These are phyloP conservation scores for Melospiza melodia DNA, from an alignment of 2,113 vertebrate species.

Conservation along the genomic window DNA sequence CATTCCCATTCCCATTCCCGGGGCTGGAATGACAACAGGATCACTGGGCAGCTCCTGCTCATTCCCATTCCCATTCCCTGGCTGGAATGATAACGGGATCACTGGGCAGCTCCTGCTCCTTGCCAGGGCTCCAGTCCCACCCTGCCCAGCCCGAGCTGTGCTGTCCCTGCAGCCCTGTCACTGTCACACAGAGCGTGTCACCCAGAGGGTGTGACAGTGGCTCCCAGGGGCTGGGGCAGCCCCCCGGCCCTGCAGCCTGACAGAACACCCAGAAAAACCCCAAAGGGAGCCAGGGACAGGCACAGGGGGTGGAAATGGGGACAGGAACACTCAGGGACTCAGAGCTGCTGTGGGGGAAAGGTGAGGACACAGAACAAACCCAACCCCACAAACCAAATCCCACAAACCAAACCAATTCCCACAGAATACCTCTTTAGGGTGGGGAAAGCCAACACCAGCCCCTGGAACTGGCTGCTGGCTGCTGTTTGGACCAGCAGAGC, in stretches of 20 bases:
- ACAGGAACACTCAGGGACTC: neutral
- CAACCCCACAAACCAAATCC: too few species aligned
- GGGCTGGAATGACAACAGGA: too few species aligned
- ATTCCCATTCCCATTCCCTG: too few species aligned
- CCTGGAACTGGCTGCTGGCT: neutral
- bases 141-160: neutral
- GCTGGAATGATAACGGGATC: too few species aligned
- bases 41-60: neutral
- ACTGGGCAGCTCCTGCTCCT: too few species aligned
- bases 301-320: fast-evolving
- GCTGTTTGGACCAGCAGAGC: neutral
- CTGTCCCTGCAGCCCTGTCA: neutral
- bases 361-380: neutral
- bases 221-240: neutral
- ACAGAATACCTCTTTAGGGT: fast-evolving
- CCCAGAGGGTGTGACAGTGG: neutral
- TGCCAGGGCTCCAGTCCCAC: fast-evolving
- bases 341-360: fast-evolving
- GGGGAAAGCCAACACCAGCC: fast-evolving
- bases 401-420: neutral
- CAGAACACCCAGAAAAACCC: neutral
- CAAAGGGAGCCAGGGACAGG: fast-evolving
- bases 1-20: too few species aligned
- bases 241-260: neutral
- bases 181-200: neutral